These are phyloP conservation scores for Dicyrtomina minuta DNA, from an alignment of 2,888 invertebrate genomes.

Conservation along the genomic window DNA sequence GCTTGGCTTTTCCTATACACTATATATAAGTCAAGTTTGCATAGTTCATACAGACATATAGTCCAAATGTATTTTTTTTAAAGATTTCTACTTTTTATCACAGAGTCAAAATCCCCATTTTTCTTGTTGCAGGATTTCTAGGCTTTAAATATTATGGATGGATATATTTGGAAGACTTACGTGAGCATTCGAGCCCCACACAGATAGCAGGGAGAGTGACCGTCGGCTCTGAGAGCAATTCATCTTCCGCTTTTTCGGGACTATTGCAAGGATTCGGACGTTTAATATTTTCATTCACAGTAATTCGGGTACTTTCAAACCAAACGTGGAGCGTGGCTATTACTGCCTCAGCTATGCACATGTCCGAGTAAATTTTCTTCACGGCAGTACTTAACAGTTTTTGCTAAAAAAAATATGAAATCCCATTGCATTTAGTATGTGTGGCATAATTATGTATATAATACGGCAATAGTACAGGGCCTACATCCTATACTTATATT, in stretches of 20 bases:
- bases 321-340: slow-evolving; percentile 46
- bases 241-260: slow-evolving; percentile 17
- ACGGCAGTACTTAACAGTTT: neutral
- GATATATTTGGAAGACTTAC: too few relatives aligned
- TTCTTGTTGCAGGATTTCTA: too few relatives aligned
- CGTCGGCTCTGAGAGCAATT: slow-evolving; percentile 19
- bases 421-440: too few relatives aligned
- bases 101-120: too few relatives aligned
- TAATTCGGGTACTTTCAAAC: slow-evolving; percentile 40
- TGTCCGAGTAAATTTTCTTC: slow-evolving; percentile 22
- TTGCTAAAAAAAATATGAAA: neutral
- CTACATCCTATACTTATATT: neutral
- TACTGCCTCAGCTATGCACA: slow-evolving; percentile 50
- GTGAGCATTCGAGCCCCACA: slow-evolving; percentile 34
- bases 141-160: too few relatives aligned
- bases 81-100: too few relatives aligned
- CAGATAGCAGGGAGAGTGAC: slow-evolving; percentile 34
- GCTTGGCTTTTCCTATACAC: neutral
- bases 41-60: neutral
- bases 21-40: neutral
- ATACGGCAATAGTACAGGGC: too few relatives aligned
- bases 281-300: slow-evolving; percentile 3
- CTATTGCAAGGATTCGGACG: slow-evolving; percentile 10
- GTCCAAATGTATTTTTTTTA: neutral
- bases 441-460: too few relatives aligned